Evolutionary conservation across 2,888 invertebrate species (phyloP), one percentile per base, ranked within the genome.

Genomic region (Lycophotia porphyrea): DNA sequence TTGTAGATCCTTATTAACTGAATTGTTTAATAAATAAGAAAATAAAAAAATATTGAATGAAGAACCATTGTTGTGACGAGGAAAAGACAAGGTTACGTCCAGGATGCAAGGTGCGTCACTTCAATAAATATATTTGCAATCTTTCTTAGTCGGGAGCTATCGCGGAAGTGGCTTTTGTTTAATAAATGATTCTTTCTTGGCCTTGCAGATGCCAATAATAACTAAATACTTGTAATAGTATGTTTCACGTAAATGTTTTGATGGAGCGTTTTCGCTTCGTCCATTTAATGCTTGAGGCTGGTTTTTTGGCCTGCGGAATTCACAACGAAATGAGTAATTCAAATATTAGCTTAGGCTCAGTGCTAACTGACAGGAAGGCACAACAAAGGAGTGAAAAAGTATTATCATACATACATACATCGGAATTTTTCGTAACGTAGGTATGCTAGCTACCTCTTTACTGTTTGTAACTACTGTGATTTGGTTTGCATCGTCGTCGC

Each of bases 111-210:
- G 64, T 71, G 71, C 60, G 64, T 83, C 80, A 78, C 24, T n/a
- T 39, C 61, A 69, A 70, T 74, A 66, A 73, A 73, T 63, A 60
- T 44, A 18, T 74, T 66, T 74, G 80, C 36, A 44, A 65, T 66
- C 72, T 80, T 83, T 80, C 75, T 76, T 72, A 69, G 71, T 63
- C 36, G 36, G 9, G 27, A 61, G 34, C 65, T 78, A 68, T 83
- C 71, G 49, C 84, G 84, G 84, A 85, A 81, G 66, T 74, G 71
- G 58, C 71, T 74, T 60, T 80, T 76, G 80, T 74, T 84, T 74
- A 31, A 39, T 68, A 44, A 67, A 74, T 73, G 70, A 71, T 73
- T 76, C 55, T 84, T 52, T 66, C 66, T 52, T 76, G 70, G 42
- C 87, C 81, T 86, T 84, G 86, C 60, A 64, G 44, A 27, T 66